Percentiles rank a stretch among this genome's conserved stretches.
Conservation (phyloP, 2,113 vertebrate species). For the Globicephala melas region DNA sequence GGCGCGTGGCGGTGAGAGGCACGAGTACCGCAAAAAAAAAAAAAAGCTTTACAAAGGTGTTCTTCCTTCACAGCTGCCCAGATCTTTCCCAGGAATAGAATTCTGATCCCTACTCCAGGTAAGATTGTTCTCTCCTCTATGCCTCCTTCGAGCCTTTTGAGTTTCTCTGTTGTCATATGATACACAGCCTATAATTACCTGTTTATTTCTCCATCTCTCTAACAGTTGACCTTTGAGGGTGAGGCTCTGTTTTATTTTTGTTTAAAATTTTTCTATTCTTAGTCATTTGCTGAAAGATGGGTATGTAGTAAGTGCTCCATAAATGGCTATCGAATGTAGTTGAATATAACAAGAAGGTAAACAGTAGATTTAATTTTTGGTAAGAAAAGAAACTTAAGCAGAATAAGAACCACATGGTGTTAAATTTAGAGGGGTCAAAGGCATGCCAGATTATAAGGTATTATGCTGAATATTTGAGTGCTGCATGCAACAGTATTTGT, state of each 20-base stretch:
- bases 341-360: neutral
- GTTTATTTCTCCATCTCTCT: neutral
- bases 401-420: neutral
- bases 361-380: neutral
- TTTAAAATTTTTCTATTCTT: neutral
- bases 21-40: no score
- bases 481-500: neutral
- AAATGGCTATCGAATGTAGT: neutral
- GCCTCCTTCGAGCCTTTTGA: neutral
- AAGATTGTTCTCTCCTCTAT: neutral
- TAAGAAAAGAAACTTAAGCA: neutral
- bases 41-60: neutral
- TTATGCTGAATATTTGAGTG: neutral
- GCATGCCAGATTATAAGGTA: neutral
- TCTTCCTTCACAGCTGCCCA: neutral
- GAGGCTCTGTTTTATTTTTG: neutral
- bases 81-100: neutral
- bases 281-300: neutral
- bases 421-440: neutral
- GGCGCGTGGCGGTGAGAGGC: no score
- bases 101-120: neutral
- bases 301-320: neutral
- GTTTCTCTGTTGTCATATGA: neutral
- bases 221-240: neutral
- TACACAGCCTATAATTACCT: neutral